Evolutionary conservation across 2,888 invertebrate genomes (phyloP).

Genomic region (Cephus pulcher): DNA sequence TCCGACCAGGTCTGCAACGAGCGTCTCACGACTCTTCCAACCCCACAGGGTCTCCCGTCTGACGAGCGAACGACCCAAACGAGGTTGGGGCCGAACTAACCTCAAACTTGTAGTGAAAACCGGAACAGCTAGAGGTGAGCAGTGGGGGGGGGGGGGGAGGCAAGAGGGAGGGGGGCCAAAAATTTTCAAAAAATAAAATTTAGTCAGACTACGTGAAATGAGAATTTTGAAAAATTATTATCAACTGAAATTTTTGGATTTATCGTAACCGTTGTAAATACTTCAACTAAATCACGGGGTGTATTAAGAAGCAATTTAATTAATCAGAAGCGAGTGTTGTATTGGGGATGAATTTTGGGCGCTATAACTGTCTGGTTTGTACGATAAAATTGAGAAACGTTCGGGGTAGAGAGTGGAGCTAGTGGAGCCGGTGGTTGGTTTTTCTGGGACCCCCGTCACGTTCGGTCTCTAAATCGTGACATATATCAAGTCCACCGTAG

Average conservation of each 20-base stretch:
- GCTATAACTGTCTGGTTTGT: conserved; percentile 57
- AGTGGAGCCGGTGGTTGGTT: not conserved
- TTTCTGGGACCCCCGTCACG: conserved; percentile 29
- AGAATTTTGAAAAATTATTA: too few relatives aligned
- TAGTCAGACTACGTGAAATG: too few relatives aligned
- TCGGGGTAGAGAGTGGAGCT: not conserved
- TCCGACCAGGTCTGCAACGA: conserved; percentile 56
- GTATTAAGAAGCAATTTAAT: too few relatives aligned
- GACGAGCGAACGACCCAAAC: not conserved
- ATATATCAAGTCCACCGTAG: conserved; percentile 44
- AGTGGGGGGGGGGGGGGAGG: not conserved
- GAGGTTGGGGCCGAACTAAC: not conserved
- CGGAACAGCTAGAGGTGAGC: not conserved
- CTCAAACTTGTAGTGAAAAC: not conserved
- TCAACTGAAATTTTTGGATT: too few relatives aligned
- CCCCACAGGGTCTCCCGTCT: conserved; percentile 5
- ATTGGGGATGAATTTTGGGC: conserved; percentile 53
- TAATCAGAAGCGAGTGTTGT: conserved; percentile 46
- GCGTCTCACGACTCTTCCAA: conserved; percentile 31
- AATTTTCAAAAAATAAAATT: too few relatives aligned
- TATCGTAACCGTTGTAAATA: too few relatives aligned
- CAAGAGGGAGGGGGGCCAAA: not conserved
- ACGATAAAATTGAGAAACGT: conserved; percentile 49
- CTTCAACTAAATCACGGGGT: too few relatives aligned
- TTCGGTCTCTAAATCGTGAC: conserved; percentile 44